phyloP scores from a whole-genome alignment of 1,140 invertebrate species.

The Microvelia longipes region DNA sequence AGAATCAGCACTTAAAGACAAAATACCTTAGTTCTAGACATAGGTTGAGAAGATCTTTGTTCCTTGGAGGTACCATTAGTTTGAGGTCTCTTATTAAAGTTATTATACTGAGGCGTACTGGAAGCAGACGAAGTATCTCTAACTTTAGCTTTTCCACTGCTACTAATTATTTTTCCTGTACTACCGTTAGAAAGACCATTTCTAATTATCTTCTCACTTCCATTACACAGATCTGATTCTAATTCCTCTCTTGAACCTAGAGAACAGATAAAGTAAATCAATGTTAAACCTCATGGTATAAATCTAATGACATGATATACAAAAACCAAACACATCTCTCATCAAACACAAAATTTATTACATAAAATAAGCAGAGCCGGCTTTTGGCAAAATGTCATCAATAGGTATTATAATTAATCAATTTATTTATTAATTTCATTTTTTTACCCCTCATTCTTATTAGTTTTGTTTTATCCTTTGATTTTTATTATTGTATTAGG shows the following conservation, averaged over 20 bases:
- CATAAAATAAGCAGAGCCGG: no score
- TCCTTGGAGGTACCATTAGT: slow-evolving; percentile 37
- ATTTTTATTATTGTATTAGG: no score
- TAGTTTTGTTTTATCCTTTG: no score
- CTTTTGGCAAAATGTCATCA: no score
- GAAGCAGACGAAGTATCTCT: slow-evolving; percentile 23
- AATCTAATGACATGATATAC: no score
- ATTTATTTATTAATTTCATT: no score
- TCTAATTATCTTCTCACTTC: slow-evolving; percentile 11
- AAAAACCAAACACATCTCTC: slow-evolving; percentile 3
- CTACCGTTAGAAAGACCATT: slow-evolving; percentile 16
- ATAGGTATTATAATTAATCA: no score
- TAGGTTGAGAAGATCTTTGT: slow-evolving; percentile 51
- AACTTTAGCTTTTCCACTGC: slow-evolving; percentile 39
- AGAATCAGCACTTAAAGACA: no score
- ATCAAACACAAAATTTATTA: no score
- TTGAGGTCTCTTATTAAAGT: slow-evolving; percentile 61
- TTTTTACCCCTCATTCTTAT: no score
- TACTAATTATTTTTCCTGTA: slow-evolving; percentile 14
- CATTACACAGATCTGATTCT: slow-evolving; percentile 18
- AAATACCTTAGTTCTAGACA: slow-evolving; percentile 58
- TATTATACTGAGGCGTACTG: slow-evolving; percentile 58
- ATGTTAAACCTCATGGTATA: no score
- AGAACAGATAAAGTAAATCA: background rate
- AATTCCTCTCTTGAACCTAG: slow-evolving; percentile 20